Evolutionary conservation across 2,888 invertebrate species (phyloP), one percentile per base, ranked within the genome.

Genomic region (Lithophane semibrunnea): DNA sequence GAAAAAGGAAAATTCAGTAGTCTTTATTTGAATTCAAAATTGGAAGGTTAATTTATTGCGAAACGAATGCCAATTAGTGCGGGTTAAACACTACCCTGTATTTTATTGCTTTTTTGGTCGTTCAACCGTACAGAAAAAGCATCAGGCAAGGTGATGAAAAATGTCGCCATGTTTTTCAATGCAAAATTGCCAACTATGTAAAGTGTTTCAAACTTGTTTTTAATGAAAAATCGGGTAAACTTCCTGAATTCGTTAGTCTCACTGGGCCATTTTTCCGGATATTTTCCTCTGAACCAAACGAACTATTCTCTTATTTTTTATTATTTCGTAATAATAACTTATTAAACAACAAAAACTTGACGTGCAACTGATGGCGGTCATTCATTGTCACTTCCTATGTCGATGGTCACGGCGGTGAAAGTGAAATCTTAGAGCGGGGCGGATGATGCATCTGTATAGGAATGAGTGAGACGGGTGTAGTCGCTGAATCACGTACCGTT

Each of bases 401-500:
- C 67, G 76, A 81, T 82, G 88, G 88, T 86, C 88, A 88, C 74
- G 83, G 80, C 52, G 73, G 90, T 87, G 91, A 91, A 91, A 91
- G 91, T 91, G 84, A 88, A 85, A 90, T 90, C 84, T 86, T 74
- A 79, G 80, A 85, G 84, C 65, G 84, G 76, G 87, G 90, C 75
- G 83, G 76, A 72, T 79, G 76, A 81, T 75, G 75, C 64, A 82
- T 79, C 79, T 82, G 44, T 76, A 77, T 82, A 77, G 77, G 87
- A 87, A 74, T 75, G 82, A 92, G 83, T 75, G 88, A 85, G 88
- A 90, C 16, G 29, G 64, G 21, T 60, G 69, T 10, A 82, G 75
- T 75, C 77, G 75, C 80, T 91, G 90, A 91, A 91, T 91, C 93
- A 92, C 85, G 93, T 92, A 84, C 92, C 92, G 88, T 92, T 93